Percentiles rank a stretch among this genome's conserved stretches.
phyloP scores from a whole-genome alignment of 2,797 vertebrate species.

The Erithacus rubecula region DNA sequence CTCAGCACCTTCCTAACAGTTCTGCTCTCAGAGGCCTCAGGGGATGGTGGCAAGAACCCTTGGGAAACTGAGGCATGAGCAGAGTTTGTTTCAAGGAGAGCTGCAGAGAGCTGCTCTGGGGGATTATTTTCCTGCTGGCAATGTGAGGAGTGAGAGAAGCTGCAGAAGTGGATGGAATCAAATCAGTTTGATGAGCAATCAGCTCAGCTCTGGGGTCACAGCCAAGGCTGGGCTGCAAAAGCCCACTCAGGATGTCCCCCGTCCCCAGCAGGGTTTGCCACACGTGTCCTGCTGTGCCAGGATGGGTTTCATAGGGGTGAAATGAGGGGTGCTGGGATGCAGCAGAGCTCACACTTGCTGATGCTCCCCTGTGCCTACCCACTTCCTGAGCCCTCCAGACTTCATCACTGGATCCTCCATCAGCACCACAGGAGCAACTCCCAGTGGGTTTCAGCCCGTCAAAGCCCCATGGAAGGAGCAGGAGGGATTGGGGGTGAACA shows the following conservation, averaged over 20 bases:
- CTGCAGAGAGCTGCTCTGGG: not conserved
- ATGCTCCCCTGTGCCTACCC: not conserved
- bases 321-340: not conserved
- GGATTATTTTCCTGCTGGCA: not conserved
- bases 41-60: not conserved
- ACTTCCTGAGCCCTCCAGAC: fast-evolving
- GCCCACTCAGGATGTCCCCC: not conserved
- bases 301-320: fast-evolving
- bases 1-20: constrained; percentile 54
- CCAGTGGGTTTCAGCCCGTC: not conserved
- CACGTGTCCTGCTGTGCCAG: fast-evolving
- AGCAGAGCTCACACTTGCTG: fast-evolving
- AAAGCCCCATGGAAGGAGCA: not conserved
- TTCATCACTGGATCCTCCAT: not conserved
- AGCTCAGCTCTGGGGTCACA: not conserved
- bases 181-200: not conserved
- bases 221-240: not conserved
- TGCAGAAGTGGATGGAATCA: not conserved
- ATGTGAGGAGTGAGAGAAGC: not conserved
- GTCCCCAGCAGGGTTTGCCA: not conserved
- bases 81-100: not conserved
- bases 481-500: not conserved
- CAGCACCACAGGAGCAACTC: not conserved
- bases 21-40: not conserved
- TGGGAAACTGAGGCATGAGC: constrained; percentile 38